phyloP scores from a whole-genome alignment of 2,888 invertebrate genomes.

The Netelia melanura region DNA sequence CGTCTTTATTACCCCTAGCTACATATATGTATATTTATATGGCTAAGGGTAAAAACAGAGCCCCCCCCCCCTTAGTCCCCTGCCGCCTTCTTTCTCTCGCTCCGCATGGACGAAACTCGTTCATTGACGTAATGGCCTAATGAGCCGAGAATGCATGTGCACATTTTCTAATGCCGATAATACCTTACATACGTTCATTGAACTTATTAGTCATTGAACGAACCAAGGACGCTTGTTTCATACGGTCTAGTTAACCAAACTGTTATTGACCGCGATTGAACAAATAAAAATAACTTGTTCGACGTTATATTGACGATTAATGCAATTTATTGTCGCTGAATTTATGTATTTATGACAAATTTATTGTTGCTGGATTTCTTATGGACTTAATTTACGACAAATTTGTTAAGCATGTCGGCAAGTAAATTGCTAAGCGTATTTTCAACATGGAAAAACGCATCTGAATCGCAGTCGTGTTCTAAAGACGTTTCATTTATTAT shows the following conservation, averaged over 20 bases:
- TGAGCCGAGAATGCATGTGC: conserved; percentile 42
- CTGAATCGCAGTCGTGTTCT: no score
- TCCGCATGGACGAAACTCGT: conserved; percentile 25
- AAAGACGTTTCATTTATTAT: no score
- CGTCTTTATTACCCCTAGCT: no score
- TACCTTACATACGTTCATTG: background rate
- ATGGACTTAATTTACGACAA: no score
- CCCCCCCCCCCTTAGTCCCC: background rate
- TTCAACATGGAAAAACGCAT: no score
- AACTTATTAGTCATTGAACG: background rate
- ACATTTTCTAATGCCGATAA: conserved; percentile 26
- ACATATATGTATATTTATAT: background rate
- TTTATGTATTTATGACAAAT: no score
- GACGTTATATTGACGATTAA: background rate
- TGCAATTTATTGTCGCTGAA: no score
- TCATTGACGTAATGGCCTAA: conserved; percentile 61
- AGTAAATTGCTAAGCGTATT: no score
- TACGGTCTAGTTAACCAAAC: background rate
- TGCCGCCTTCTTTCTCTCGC: background rate
- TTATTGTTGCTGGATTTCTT: no score
- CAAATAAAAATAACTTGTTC: background rate
- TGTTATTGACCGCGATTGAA: background rate
- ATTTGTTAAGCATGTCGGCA: no score
- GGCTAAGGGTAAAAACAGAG: background rate
- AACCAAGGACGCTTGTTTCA: background rate